A percentile compares a stretch with the other conserved stretches of the same genome.
phyloP scores from a whole-genome alignment of 2,797 vertebrate species.

The Moxostoma hubbsi region DNA sequence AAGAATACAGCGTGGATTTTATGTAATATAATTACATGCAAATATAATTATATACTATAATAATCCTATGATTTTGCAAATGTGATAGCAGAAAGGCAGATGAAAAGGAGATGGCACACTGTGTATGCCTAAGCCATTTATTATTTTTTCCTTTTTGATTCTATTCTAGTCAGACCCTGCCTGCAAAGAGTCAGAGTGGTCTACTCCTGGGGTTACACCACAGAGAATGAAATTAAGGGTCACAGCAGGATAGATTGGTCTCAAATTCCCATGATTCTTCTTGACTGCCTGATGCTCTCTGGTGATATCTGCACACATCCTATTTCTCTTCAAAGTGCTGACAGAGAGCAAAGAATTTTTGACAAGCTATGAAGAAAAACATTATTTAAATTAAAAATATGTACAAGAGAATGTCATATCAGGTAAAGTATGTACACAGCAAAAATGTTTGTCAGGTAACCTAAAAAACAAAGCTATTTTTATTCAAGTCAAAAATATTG shows the following conservation, averaged over 20 bases:
- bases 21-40: background rate
- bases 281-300: slow-evolving; percentile 40
- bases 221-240: slow-evolving; percentile 65
- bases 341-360: slow-evolving; percentile 10
- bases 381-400: slow-evolving; percentile 26
- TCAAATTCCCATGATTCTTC: slow-evolving; percentile 44
- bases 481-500: no score
- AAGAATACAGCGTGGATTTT: background rate
- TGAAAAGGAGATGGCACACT: background rate
- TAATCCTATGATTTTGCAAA: slow-evolving; percentile 9
- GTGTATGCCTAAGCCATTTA: background rate
- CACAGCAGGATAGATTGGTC: slow-evolving; percentile 40
- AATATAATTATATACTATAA: slow-evolving; percentile 1
- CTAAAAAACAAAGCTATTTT: no score
- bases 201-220: slow-evolving; percentile 66
- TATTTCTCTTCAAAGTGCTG: slow-evolving; percentile 38
- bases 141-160: slow-evolving; percentile 13
- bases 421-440: background rate
- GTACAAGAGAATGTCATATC: background rate
- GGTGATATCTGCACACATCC: slow-evolving; percentile 36
- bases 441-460: no score
- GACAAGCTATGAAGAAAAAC: background rate
- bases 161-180: slow-evolving; percentile 55
- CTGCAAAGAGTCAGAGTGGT: slow-evolving; percentile 59
- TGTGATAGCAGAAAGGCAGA: background rate